Conservation (phyloP, 2,888 invertebrate species). For the Acronicta leporina region DNA sequence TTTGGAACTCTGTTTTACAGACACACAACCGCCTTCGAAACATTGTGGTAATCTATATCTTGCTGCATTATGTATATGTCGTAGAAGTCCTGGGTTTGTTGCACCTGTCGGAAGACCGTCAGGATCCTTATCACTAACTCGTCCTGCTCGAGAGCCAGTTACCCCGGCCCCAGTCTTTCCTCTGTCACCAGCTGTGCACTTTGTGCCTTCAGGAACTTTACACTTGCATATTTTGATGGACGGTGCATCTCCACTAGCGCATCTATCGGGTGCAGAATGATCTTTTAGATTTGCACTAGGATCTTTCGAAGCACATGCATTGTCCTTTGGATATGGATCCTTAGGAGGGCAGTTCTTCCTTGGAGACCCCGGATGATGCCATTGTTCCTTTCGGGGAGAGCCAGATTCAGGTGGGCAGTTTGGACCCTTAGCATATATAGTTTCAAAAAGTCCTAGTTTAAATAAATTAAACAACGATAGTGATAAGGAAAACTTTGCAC, state of each 20-base stretch:
- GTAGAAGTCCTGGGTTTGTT: slow-evolving; percentile 77
- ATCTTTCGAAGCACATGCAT: neutral
- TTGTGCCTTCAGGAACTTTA: slow-evolving; percentile 54
- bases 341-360: slow-evolving; percentile 6
- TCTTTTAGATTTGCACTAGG: neutral
- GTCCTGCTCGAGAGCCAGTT: slow-evolving; percentile 77
- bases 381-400: slow-evolving; percentile 61
- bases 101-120: slow-evolving; percentile 74
- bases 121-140: slow-evolving; percentile 59
- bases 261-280: slow-evolving; percentile 16
- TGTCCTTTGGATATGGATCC: slow-evolving; percentile 1
- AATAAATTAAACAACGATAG: slow-evolving; percentile 73
- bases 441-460: slow-evolving; percentile 72
- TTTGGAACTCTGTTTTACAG: slow-evolving; percentile 75
- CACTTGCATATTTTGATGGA: slow-evolving; percentile 46
- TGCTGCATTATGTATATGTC: slow-evolving; percentile 82
- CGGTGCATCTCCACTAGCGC: slow-evolving; percentile 65
- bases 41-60: slow-evolving; percentile 83
- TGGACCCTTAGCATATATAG: slow-evolving; percentile 73
- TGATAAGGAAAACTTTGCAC: slow-evolving; percentile 56
- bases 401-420: slow-evolving; percentile 29
- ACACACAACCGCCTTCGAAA: slow-evolving; percentile 82
- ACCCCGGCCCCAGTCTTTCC: slow-evolving; percentile 85
- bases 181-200: slow-evolving; percentile 70
- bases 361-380: slow-evolving; percentile 9